Conservation (phyloP, 2,888 invertebrate genomes). For the Holacanthella duospinosa region DNA sequence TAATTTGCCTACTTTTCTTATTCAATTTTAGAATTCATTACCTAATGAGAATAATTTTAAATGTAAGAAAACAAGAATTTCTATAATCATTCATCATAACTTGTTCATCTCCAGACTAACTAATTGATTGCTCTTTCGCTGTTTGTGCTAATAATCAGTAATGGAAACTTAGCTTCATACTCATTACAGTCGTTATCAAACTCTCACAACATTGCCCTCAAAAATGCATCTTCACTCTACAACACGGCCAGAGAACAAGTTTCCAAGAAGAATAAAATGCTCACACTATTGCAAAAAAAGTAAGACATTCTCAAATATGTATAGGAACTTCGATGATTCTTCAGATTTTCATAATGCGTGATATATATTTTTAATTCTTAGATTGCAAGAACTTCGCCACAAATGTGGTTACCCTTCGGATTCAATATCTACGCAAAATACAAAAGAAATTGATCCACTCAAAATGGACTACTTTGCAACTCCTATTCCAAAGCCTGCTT, state of each 20-base stretch:
- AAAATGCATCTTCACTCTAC: not conserved
- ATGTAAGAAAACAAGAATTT: no score
- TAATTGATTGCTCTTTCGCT: not conserved
- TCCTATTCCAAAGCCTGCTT: not conserved
- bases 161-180: not conserved
- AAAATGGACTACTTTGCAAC: no score
- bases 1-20: no score
- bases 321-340: not conserved
- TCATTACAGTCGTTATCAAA: not conserved
- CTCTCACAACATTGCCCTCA: not conserved
- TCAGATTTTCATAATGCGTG: not conserved
- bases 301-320: not conserved
- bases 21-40: no score
- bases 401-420: not conserved
- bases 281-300: constrained; percentile 1
- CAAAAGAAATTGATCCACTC: not conserved
- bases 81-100: no score
- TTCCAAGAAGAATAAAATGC: not conserved
- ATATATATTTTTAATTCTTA: not conserved
- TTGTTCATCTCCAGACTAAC: not conserved
- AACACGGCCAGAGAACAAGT: not conserved
- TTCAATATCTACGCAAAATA: not conserved
- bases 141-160: no score
- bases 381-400: not conserved
- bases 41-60: no score